Percentiles rank a stretch among this genome's conserved stretches.
These are phyloP conservation scores for Drosophila anceps DNA, from an alignment of 2,888 invertebrate species.

Conservation along the genomic window DNA sequence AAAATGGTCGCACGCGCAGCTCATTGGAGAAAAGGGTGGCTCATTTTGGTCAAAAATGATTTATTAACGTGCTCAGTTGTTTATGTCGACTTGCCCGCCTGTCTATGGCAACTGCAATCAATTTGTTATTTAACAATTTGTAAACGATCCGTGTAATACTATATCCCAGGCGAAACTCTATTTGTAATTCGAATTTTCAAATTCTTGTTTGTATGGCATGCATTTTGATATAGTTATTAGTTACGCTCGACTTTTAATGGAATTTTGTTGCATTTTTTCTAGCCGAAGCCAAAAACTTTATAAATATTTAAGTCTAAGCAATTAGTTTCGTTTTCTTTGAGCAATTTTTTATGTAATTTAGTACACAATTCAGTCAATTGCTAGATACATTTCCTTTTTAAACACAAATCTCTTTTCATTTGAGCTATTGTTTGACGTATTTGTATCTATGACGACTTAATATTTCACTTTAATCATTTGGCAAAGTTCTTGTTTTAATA, in stretches of 20 bases:
- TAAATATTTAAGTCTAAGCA: not conserved
- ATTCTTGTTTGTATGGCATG: slow-evolving; percentile 20
- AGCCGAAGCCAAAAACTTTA: not conserved
- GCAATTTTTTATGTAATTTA: not conserved
- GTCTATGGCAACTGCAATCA: slow-evolving; percentile 68
- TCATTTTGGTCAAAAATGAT: slow-evolving; percentile 74
- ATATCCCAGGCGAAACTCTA: slow-evolving; percentile 38
- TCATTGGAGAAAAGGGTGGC: slow-evolving; percentile 70
- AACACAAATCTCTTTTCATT: too few relatives aligned
- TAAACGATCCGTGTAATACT: slow-evolving; percentile 68
- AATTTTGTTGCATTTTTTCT: not conserved
- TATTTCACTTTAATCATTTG: not conserved
- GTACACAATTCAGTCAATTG: not conserved
- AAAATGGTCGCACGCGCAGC: slow-evolving; percentile 66
- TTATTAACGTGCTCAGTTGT: slow-evolving; percentile 75
- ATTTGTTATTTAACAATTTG: slow-evolving; percentile 78
- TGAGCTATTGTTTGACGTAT: too few relatives aligned
- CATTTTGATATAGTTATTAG: slow-evolving; percentile 72
- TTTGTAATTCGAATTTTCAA: slow-evolving; percentile 53
- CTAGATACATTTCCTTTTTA: too few relatives aligned
- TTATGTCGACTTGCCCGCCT: slow-evolving; percentile 60
- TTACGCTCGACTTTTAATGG: slow-evolving; percentile 22
- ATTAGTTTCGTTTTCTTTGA: not conserved
- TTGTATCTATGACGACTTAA: too few relatives aligned
- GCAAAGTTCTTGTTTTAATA: too few relatives aligned